phyloP scores from a whole-genome alignment of 2,113 vertebrate genomes.

The Micromys minutus region DNA sequence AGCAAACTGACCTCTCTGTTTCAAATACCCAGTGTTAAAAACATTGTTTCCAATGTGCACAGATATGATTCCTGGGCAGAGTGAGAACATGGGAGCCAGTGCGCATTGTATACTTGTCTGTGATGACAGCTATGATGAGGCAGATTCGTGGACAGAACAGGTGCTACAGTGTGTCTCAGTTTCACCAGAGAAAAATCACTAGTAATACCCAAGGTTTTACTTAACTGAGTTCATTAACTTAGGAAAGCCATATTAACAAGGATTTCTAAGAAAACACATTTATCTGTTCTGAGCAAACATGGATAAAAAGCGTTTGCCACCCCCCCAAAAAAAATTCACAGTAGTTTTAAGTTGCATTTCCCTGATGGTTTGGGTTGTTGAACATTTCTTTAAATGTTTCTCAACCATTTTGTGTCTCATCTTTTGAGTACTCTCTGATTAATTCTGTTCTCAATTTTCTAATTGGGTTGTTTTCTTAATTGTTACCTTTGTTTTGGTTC shows the following conservation, averaged over 20 bases:
- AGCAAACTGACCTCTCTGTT: background rate
- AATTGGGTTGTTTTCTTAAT: background rate
- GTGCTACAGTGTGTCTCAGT: background rate
- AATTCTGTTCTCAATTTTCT: background rate
- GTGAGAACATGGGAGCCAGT: background rate
- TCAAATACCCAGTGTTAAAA: background rate
- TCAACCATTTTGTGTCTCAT: background rate
- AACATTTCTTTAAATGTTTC: background rate
- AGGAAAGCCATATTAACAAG: background rate
- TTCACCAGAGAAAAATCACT: background rate
- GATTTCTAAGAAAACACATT: background rate
- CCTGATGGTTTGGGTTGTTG: background rate
- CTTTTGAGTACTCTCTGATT: background rate
- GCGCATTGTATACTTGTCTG: background rate
- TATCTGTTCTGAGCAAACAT: conserved; percentile 1
- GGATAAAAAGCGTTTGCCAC: background rate
- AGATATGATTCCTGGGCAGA: too few species aligned
- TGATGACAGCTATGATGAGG: background rate
- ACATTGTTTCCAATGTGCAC: background rate
- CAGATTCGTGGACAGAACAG: background rate
- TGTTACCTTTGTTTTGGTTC: background rate
- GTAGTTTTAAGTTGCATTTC: background rate
- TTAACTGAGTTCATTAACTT: background rate
- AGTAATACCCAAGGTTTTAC: background rate
- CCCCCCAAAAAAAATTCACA: background rate